phyloP scores from a whole-genome alignment of 2,888 invertebrate species.

The Cheilosia soror region DNA sequence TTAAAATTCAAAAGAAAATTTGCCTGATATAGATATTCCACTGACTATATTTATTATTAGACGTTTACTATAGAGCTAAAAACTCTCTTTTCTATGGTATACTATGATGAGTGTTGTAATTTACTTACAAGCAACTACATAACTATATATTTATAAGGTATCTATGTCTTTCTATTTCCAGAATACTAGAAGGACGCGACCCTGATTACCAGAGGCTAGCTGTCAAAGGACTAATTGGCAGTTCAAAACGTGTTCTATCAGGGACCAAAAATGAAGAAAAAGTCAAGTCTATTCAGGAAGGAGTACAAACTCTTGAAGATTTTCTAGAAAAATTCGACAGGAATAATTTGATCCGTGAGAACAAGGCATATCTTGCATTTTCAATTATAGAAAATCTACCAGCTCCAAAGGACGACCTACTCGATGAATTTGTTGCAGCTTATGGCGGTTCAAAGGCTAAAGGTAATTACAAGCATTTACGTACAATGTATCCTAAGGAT shows the following conservation, averaged over 20 bases:
- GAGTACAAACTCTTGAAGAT: conserved; percentile 88
- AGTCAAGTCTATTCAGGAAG: conserved; percentile 89
- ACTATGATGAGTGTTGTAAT: too few relatives aligned
- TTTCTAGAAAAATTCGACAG: conserved; percentile 90
- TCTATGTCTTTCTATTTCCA: conserved; percentile 74
- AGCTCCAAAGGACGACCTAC: conserved; percentile 85
- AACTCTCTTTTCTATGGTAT: too few relatives aligned
- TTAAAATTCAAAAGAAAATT: too few relatives aligned
- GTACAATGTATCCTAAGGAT: conserved; percentile 86
- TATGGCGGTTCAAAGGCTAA: conserved; percentile 87
- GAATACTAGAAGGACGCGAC: conserved; percentile 88
- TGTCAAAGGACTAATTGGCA: conserved; percentile 88
- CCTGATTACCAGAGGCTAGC: conserved; percentile 91
- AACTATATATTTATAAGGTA: neutral
- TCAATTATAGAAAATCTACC: conserved; percentile 86
- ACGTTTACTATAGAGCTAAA: too few relatives aligned
- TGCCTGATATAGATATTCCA: too few relatives aligned
- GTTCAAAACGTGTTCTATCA: conserved; percentile 89
- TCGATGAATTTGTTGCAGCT: conserved; percentile 86
- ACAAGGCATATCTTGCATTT: conserved; percentile 88
- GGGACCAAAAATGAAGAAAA: conserved; percentile 91
- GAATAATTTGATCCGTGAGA: conserved; percentile 87
- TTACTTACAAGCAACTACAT: too few relatives aligned
- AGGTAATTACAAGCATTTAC: conserved; percentile 88
- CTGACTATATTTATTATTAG: too few relatives aligned